A percentile compares a stretch with the other conserved stretches of the same genome.
These are phyloP conservation scores for Picathartes gymnocephalus DNA, from an alignment of 2,113 vertebrate species.

Conservation along the genomic window DNA sequence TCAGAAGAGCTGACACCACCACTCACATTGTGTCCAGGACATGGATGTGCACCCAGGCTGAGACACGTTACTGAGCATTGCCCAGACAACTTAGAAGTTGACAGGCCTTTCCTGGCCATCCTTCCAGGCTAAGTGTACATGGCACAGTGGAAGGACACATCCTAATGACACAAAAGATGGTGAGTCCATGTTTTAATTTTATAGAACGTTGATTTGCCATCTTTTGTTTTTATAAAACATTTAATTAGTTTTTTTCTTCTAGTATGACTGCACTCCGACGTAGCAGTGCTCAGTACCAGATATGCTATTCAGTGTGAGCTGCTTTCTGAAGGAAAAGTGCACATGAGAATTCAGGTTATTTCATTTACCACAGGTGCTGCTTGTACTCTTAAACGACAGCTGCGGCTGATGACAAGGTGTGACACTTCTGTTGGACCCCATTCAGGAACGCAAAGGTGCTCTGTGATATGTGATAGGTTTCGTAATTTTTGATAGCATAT, in stretches of 20 bases:
- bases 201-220: background rate
- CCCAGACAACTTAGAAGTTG: background rate
- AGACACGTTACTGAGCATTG: accelerated
- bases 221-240: slow-evolving; percentile 34
- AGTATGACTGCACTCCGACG: slow-evolving; percentile 13
- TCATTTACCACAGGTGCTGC: slow-evolving; percentile 66
- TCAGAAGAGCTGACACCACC: background rate
- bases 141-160: background rate
- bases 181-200: background rate
- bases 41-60: accelerated
- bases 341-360: slow-evolving; percentile 70
- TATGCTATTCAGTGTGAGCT: slow-evolving; percentile 54
- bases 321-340: slow-evolving; percentile 67
- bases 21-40: background rate
- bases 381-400: slow-evolving; percentile 68
- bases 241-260: background rate
- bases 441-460: slow-evolving; percentile 55
- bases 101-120: slow-evolving; percentile 1
- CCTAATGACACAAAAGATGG: slow-evolving; percentile 22
- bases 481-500: slow-evolving; percentile 74
- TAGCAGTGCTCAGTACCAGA: slow-evolving; percentile 27
- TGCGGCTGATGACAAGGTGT: slow-evolving; percentile 71
- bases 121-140: background rate
- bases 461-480: slow-evolving; percentile 57
- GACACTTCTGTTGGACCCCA: slow-evolving; percentile 65